A percentile compares a stretch with the other conserved stretches of the same genome.
These are phyloP conservation scores for Caretta caretta DNA, from an alignment of 2,113 vertebrate genomes.

Conservation along the genomic window DNA sequence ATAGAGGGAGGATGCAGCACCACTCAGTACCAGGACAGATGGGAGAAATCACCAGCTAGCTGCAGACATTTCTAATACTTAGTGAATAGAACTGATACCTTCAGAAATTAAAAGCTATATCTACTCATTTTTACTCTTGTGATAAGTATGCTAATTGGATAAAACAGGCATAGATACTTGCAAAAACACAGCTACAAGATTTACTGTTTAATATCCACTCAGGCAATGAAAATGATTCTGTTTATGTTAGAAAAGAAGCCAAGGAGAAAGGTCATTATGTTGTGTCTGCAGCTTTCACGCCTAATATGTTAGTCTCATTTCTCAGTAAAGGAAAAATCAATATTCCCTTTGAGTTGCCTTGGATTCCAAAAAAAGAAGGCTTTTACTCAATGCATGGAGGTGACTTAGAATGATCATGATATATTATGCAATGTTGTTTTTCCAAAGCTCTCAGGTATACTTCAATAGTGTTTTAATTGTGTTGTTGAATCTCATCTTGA, in stretches of 20 bases:
- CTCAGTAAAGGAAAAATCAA: conserved; percentile 79
- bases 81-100: conserved; percentile 53
- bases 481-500: not conserved
- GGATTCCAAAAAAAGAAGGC: conserved; percentile 68
- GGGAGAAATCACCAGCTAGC: conserved; percentile 55
- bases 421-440: conserved; percentile 57
- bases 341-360: conserved; percentile 74
- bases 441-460: conserved; percentile 30
- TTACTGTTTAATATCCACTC: conserved; percentile 73
- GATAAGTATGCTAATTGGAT: conserved; percentile 60
- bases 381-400: conserved; percentile 44
- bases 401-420: conserved; percentile 57
- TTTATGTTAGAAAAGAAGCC: conserved; percentile 74
- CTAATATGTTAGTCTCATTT: conserved; percentile 78
- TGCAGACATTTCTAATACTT: conserved; percentile 49
- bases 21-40: conserved; percentile 59
- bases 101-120: conserved; percentile 65
- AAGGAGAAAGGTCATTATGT: conserved; percentile 76
- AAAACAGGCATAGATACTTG: conserved; percentile 55
- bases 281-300: conserved; percentile 69
- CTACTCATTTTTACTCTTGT: conserved; percentile 19
- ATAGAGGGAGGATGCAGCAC: conserved; percentile 27
- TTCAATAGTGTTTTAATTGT: conserved; percentile 54
- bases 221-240: conserved; percentile 72
- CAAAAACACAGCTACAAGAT: conserved; percentile 62